Base-by-base conservation (phyloP, 2,888 invertebrate genomes). In the Mythimna pallens region DNA sequence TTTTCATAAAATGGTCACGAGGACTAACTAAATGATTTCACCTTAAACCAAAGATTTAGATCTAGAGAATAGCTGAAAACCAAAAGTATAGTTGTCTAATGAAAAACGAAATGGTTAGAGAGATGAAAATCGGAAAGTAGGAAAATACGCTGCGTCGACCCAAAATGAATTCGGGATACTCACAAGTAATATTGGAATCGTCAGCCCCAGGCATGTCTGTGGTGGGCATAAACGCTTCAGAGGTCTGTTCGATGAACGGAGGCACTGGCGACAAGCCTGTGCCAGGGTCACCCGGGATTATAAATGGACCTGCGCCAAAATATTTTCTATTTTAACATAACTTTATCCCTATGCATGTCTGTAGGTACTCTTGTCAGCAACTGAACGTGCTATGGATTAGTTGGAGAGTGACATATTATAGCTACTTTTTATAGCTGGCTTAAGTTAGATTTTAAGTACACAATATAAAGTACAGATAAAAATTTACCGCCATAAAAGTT, bases 401-500 rank as follows among this genome's bases (percentile, higher is more conserved):
- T 47, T 47, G 20, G 47, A 47, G 17, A 4, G 12, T 43, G 43
- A 43, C 43, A 47, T 20, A 20, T 6, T 17, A 47, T 20, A 7
- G 47, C 47, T 17, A 47, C 17, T 47, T 17, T 47, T 47, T 47
- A 17, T 47, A 14, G 14, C 5, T 17, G 47, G 7, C 14, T 36
- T 14, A 47, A 47, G 4, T 43, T 43, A 43, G 14, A 47, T 47
- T 14, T 55, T 6, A 25, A 6, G 30, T 30, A n/a, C n/a, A n/a
- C n/a, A 36, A 36, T 1, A 59, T 6, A 10, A 36, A 12, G 3
- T 14, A 22, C 40, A 22, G 14, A 22, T 14, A 58, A 12, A 20
- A n/a, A 76, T 80, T 82, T 86, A 95, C 96, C 96, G 86, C 96
- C 96, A 76, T 95, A 96, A 71, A 94, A 94, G 84, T 96, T 96